Conservation (phyloP, 2,888 invertebrate species). For the Emmelina monodactyla region DNA sequence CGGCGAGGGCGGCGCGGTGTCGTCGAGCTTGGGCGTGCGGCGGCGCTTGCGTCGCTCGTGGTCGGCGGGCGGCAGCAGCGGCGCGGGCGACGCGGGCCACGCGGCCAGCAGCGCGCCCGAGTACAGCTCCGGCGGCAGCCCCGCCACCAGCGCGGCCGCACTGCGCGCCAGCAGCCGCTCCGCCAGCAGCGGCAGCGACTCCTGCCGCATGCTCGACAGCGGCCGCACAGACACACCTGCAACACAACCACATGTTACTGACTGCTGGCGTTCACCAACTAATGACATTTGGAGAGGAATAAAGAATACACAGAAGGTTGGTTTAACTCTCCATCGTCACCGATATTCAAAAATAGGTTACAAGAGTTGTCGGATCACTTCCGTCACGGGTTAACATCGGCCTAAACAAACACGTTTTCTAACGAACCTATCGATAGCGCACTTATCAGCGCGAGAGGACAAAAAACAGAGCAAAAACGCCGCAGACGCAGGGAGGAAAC, state of each 20-base stretch:
- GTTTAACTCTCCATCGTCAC: too few species aligned
- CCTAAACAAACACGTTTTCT: conserved; percentile 52
- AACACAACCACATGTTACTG: conserved; percentile 6
- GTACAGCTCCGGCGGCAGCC: conserved; percentile 70
- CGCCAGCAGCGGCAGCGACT: conserved; percentile 55
- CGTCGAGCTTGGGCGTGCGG: conserved; percentile 54
- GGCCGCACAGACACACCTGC: conserved; percentile 61
- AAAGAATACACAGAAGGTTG: too few species aligned
- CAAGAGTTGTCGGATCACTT: conserved; percentile 34
- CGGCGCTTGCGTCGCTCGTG: conserved; percentile 53
- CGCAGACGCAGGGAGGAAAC: conserved; percentile 56
- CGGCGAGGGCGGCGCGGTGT: conserved; percentile 40
- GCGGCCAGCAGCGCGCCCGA: conserved; percentile 68
- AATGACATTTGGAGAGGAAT: too few species aligned
- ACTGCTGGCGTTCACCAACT: too few species aligned
- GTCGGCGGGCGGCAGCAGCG: conserved; percentile 57
- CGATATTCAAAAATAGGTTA: neutral
- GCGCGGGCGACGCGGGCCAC: conserved; percentile 64
- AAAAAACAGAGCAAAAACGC: conserved; percentile 56
- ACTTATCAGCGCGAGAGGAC: conserved; percentile 49
- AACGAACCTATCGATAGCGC: conserved; percentile 56
- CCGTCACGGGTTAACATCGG: conserved; percentile 45
- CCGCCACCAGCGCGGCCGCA: conserved; percentile 60
- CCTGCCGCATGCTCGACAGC: conserved; percentile 57
- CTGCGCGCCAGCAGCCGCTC: conserved; percentile 63